Conservation (phyloP, 2,888 invertebrate species). For the Pterostichus niger region DNA sequence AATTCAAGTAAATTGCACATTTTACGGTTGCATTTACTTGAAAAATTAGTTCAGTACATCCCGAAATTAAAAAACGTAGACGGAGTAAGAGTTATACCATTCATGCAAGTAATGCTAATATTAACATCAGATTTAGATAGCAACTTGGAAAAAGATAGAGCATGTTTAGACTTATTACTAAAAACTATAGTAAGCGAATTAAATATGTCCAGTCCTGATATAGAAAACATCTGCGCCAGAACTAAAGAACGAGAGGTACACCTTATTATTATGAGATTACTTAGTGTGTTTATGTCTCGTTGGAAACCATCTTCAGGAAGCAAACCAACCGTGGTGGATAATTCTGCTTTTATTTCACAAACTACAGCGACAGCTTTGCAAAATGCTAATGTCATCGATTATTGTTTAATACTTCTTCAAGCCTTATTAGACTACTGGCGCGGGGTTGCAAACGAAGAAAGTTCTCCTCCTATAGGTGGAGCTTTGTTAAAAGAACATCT, state of each 20-base stretch:
- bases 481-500: constrained; percentile 90
- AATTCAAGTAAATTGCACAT: constrained; percentile 81
- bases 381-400: constrained; percentile 85
- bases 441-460: constrained; percentile 77
- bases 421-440: constrained; percentile 90
- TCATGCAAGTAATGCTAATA: constrained; percentile 92
- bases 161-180: constrained; percentile 87
- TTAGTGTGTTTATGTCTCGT: constrained; percentile 91
- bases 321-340: constrained; percentile 77
- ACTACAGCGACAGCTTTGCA: constrained; percentile 85
- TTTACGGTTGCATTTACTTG: constrained; percentile 85
- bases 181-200: constrained; percentile 86
- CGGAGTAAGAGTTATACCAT: constrained; percentile 93
- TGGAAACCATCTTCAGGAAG: constrained; percentile 79
- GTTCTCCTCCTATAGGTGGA: constrained; percentile 78
- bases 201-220: constrained; percentile 82
- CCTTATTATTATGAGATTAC: constrained; percentile 90
- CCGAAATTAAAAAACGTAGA: constrained; percentile 87
- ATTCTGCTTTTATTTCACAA: constrained; percentile 82
- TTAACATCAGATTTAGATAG: constrained; percentile 93
- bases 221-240: constrained; percentile 80
- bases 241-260: constrained; percentile 91
- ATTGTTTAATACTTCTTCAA: constrained; percentile 86
- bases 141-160: constrained; percentile 88
- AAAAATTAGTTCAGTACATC: constrained; percentile 88